Percentiles rank a stretch among this genome's conserved stretches.
Evolutionary conservation across 2,797 vertebrate species (phyloP).

Genomic region (Cygnus olor): DNA sequence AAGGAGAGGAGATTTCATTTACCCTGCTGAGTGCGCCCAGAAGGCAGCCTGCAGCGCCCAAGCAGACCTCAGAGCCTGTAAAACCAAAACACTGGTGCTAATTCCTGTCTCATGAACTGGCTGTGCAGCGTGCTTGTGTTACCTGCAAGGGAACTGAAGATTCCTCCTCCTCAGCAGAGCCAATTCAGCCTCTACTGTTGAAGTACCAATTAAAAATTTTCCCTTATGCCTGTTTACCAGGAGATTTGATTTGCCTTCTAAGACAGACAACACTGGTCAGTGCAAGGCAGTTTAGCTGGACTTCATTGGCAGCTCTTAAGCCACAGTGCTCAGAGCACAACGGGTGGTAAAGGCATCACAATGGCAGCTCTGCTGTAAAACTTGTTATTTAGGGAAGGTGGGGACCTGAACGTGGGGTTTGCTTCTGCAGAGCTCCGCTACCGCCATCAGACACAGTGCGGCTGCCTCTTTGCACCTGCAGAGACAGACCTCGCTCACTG

Average conservation of each 20-base stretch:
- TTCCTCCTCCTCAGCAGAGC: neutral
- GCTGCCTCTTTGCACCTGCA: neutral
- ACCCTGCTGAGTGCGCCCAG: neutral
- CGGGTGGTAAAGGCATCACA: neutral
- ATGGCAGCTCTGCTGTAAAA: neutral
- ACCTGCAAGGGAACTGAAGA: neutral
- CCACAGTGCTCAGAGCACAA: neutral
- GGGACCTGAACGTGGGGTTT: neutral
- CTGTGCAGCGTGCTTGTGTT: neutral
- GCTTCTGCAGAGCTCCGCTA: neutral
- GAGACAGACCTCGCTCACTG: neutral
- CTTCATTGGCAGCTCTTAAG: neutral
- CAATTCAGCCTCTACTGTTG: neutral
- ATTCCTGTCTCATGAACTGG: neutral
- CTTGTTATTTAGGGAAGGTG: neutral
- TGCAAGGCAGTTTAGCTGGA: no score
- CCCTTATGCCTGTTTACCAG: neutral
- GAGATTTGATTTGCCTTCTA: neutral
- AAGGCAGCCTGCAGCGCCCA: neutral
- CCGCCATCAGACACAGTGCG: no score
- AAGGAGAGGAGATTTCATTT: neutral
- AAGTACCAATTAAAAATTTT: neutral
- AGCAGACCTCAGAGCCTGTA: neutral
- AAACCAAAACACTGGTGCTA: neutral
- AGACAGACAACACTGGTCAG: neutral